Evolutionary conservation across 2,113 vertebrate genomes (phyloP), one percentile per base, ranked within the genome.

Genomic region (Ascaphus truei): DNA sequence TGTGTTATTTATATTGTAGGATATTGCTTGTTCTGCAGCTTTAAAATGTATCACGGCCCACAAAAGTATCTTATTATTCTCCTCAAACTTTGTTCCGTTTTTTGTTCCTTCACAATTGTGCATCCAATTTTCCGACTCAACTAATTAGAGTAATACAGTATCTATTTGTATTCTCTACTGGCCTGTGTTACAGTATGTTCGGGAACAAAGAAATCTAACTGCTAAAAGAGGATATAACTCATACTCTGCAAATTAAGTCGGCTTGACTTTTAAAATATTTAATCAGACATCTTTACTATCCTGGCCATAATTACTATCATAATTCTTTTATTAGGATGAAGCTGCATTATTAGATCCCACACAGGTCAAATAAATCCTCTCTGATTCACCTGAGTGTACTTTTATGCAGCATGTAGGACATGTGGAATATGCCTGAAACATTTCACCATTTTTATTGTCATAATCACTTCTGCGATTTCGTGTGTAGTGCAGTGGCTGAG

Each of bases 371-470:
- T 68, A 47, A 13, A 30, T 68, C 11, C 13, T 22, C 71, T 37
- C 27, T 61, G 53, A 9, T 61, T 5, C 37, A 27, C 50, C 59
- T 41, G 30, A 75, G 62, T 62, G 68, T 72, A 69, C 67, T 59
- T 75, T 56, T 68, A 50, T 47, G 41, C 0, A 69, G 9, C 12
- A 59, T n/a, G 62, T 2, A 50, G 18, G 22, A 16, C 15, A 48
- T 71, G 68, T 76, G 16, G 34, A 45, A 39, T 45, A 68, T 41
- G 56, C 33, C 31, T 10, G 7, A 68, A 80, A 71, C 0, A 1
- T 59, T 72, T 45, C 25, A 73, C 62, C 27, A 34, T 62, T 30
- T 76, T 23, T 68, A 62, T 75, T 77, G 72, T 73, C 37, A 71
- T 71, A 53, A 58, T 5, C 52, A 43, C 73, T 57, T 72, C 68